Evolutionary conservation across 1,140 invertebrate genomes (phyloP).

Genomic region (Caenorhabditis latens): DNA sequence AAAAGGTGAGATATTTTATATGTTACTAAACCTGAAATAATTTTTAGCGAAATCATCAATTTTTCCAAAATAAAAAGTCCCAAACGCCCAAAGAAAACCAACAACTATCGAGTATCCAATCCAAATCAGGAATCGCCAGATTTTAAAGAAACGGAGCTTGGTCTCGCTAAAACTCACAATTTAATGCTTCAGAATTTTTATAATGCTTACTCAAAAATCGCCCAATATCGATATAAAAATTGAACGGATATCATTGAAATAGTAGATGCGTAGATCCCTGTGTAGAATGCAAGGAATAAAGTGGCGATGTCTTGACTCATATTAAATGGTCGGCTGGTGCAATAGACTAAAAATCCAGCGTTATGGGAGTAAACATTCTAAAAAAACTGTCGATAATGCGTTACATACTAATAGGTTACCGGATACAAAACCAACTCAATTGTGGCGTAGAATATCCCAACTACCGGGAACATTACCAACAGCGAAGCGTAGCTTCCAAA

Average conservation of each 20-base stretch:
- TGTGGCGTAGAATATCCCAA: background rate
- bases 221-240: too few relatives aligned
- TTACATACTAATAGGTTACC: background rate
- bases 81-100: background rate
- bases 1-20: background rate
- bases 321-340: background rate
- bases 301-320: background rate
- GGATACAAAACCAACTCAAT: slow-evolving; percentile 8
- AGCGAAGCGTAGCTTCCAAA: background rate
- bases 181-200: background rate
- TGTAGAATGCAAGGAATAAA: background rate
- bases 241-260: background rate
- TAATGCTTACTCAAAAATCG: background rate
- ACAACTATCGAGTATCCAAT: background rate
- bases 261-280: background rate
- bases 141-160: background rate
- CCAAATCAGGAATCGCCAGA: background rate
- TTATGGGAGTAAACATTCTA: background rate
- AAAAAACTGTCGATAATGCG: background rate
- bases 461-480: background rate
- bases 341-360: background rate
- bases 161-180: background rate
- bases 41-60: background rate
- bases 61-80: background rate
- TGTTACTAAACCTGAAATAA: background rate